Evolutionary conservation across 2,888 invertebrate species (phyloP), one percentile per base, ranked within the genome.

Genomic region (Scaptomyza parva): DNA sequence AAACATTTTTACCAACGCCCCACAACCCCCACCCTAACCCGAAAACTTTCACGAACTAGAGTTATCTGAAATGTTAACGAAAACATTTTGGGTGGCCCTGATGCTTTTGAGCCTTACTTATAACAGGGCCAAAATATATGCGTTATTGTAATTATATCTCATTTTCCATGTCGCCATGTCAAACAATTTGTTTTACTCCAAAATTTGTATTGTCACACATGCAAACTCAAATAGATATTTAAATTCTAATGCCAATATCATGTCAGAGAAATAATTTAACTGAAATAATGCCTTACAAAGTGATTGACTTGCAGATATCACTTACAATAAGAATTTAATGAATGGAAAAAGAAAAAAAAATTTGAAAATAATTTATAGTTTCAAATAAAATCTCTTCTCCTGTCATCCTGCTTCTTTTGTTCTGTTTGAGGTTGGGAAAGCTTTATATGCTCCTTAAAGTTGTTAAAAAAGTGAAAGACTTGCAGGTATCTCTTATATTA

Each of bases 181-280:
- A 30, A 24, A 17, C 47, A 59, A 64, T 58, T 72, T 75, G 76
- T 54, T 39, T 37, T 35, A 43, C 14, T 11, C 20, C 33, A 57
- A 57, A 51, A 41, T 39, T 17, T 35, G 37, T 17, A 48, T 12
- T 22, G 9, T 33, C 22, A 30, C 47, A 37, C 17, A 50, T 50
- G 53, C 35, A 40, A 44, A 30, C 70, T 50, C 35, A 45, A 17
- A 12, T 12, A 35, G 6, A 70, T 14, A 26, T 51, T 28, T 8
- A 20, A 45, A 53, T 50, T 45, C 35, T n/a, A 54, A 54, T 54
- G 40, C 12, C 7, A 35, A 51, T 43, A 43, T 12, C 40, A 74
- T 43, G 47, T 53, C 37, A 24, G n/a, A 14, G 37, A 26, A 48
- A 37, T 43, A 33, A n/a, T n/a, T n/a, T n/a, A n/a, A n/a, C 7